Base-by-base conservation (phyloP, 2,797 vertebrate genomes). In the Lagodon rhomboides region DNA sequence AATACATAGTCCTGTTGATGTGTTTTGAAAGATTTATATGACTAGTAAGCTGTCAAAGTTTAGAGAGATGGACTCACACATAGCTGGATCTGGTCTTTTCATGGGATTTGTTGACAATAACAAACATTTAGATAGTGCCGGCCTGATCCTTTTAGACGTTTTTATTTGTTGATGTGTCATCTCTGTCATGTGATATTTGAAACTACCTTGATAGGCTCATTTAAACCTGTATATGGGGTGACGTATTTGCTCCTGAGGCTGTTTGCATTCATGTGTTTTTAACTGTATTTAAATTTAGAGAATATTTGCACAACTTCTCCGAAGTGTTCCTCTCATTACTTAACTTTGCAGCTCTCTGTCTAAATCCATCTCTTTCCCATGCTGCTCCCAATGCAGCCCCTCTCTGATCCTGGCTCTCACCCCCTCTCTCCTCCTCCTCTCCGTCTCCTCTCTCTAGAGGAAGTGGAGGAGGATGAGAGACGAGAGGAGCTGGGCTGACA, bases 401-500 rank as follows among this genome's bases (percentile, higher is more conserved):
- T 65, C 68, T 84, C 72, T 84, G 75, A 77, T 87, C 79, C 79
- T 62, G 44, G 68, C 54, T 78, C 49, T 46, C 25, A 65, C 65
- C 41, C 66, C 51, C 18, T 11, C 59, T 44, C 55, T 44, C 58
- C 20, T 54, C 67, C 47, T 76, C 61, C 63, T 80, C 73, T 67
- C 65, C 73, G 59, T 82, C 65, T 69, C 53, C 54, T 74, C 77
- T 81, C 60, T 69, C 11, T 7, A 64, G 74, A 76, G 75, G 64
- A 22, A 81, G 79, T 53, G 72, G 79, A 87, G 78, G 83, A 84
- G 38, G 85, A 86, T 50, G 56, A 78, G 77, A 77, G 69, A 73
- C 22, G 49, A 82, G 73, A 81, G 58, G 58, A 81, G 73, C 66
- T 60, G 70, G 15, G 68, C 59, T 90, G 86, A 87, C 83, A 70